Percentiles rank a stretch among this genome's conserved stretches.
Evolutionary conservation across 1,140 invertebrate species (phyloP).

Genomic region (Idris sp.): DNA sequence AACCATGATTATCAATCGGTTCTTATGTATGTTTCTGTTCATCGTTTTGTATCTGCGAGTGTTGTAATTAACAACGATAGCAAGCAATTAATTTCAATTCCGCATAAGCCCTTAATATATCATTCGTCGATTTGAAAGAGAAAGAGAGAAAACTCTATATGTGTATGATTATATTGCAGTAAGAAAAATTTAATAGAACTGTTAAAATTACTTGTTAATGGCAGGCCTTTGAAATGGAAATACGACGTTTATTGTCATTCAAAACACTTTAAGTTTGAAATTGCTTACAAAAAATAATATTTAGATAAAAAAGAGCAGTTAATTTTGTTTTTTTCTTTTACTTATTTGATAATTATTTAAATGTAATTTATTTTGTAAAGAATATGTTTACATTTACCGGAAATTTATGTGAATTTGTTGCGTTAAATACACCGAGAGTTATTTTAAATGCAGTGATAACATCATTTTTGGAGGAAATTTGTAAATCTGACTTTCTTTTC

Average conservation of each 20-base stretch:
- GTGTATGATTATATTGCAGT: no score
- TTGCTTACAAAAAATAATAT: conserved; percentile 37
- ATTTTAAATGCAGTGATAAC: no score
- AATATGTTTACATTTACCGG: no score
- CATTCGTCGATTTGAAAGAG: conserved; percentile 12
- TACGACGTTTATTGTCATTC: conserved; percentile 44
- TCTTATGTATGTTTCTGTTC: conserved; percentile 20
- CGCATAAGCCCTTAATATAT: conserved; percentile 25
- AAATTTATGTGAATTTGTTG: no score
- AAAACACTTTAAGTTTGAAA: conserved; percentile 25
- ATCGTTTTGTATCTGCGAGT: conserved; percentile 25
- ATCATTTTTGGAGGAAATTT: no score
- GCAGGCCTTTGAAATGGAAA: conserved; percentile 45
- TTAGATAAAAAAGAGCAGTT: conserved; percentile 26
- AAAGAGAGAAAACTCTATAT: no score
- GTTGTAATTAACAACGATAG: conserved; percentile 41
- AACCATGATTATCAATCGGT: conserved; percentile 38
- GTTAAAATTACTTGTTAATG: conserved; percentile 43
- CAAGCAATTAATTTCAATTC: conserved; percentile 37
- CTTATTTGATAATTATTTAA: conserved; percentile 42
- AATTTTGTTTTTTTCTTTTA: conserved; percentile 39
- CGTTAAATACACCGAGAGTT: no score
- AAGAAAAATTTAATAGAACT: conserved; percentile 29
- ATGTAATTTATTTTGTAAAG: no score
- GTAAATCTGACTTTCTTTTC: no score